These are phyloP conservation scores for Sinopyrophorus schimmeli DNA, from an alignment of 2,888 invertebrate genomes.

Conservation along the genomic window DNA sequence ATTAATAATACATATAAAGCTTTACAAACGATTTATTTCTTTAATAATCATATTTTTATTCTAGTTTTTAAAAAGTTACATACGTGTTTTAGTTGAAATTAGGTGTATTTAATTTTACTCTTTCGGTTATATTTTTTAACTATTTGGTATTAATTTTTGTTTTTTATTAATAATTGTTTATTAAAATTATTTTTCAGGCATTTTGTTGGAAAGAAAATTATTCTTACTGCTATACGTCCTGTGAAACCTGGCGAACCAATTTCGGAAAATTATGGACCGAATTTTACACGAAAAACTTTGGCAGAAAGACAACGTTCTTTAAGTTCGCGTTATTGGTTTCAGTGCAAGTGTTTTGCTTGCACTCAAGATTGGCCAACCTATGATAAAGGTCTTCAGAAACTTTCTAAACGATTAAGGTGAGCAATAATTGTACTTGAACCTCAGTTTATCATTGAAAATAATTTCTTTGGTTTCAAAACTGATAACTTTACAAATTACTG, in stretches of 20 bases:
- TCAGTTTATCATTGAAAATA: background rate
- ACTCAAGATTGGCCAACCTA: slow-evolving; percentile 74
- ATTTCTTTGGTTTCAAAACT: background rate
- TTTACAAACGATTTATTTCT: too few relatives aligned
- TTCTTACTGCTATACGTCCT: slow-evolving; percentile 69
- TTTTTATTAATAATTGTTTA: background rate
- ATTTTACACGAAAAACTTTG: slow-evolving; percentile 64
- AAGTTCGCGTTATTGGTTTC: slow-evolving; percentile 77
- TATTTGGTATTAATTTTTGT: background rate
- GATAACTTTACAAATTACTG: too few relatives aligned
- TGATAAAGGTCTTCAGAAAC: slow-evolving; percentile 60
- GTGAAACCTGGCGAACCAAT: slow-evolving; percentile 68
- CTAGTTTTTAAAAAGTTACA: too few relatives aligned
- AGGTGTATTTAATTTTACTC: too few relatives aligned
- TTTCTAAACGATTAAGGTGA: slow-evolving; percentile 53
- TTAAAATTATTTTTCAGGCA: slow-evolving; percentile 68
- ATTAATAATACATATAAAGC: too few relatives aligned
- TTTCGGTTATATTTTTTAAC: background rate
- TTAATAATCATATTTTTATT: too few relatives aligned
- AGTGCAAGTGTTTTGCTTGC: slow-evolving; percentile 74
- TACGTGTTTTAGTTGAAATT: too few relatives aligned
- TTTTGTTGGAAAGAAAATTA: slow-evolving; percentile 73
- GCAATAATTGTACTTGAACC: too few relatives aligned
- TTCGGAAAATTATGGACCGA: slow-evolving; percentile 83
- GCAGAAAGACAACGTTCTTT: slow-evolving; percentile 66